Conservation (phyloP, 2,797 vertebrate genomes). For the Sebastes diploproa region DNA sequence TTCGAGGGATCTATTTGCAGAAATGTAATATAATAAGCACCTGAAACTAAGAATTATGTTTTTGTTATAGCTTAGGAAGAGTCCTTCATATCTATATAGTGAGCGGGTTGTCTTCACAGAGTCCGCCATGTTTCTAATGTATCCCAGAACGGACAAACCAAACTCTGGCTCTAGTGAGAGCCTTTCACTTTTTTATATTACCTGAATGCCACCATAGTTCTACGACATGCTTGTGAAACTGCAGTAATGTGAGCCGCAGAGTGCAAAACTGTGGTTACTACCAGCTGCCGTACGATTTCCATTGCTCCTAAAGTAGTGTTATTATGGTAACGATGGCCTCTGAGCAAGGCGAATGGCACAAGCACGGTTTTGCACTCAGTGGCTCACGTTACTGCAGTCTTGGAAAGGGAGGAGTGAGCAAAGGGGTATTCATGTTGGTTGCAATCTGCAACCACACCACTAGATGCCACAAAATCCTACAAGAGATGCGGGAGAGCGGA, state of each 20-base stretch:
- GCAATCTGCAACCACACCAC: background rate
- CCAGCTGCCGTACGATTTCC: background rate
- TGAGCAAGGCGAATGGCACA: too few relatives aligned
- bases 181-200: fast-evolving
- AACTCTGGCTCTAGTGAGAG: background rate
- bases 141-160: fast-evolving
- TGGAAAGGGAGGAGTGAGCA: background rate
- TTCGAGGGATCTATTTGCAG: fast-evolving
- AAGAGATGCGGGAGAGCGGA: background rate
- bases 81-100: background rate
- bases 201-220: background rate
- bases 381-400: too few relatives aligned
- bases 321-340: background rate
- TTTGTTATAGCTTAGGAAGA: fast-evolving
- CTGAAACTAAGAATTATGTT: background rate
- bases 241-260: fast-evolving
- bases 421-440: background rate
- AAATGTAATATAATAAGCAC: too few relatives aligned
- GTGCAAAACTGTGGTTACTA: fast-evolving
- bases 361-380: too few relatives aligned
- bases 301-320: background rate
- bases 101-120: too few relatives aligned
- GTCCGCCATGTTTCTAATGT: background rate
- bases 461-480: background rate
- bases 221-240: background rate